These are phyloP conservation scores for Enteromius afrohamiltoni DNA, from an alignment of 2,797 vertebrate species.

Conservation along the genomic window DNA sequence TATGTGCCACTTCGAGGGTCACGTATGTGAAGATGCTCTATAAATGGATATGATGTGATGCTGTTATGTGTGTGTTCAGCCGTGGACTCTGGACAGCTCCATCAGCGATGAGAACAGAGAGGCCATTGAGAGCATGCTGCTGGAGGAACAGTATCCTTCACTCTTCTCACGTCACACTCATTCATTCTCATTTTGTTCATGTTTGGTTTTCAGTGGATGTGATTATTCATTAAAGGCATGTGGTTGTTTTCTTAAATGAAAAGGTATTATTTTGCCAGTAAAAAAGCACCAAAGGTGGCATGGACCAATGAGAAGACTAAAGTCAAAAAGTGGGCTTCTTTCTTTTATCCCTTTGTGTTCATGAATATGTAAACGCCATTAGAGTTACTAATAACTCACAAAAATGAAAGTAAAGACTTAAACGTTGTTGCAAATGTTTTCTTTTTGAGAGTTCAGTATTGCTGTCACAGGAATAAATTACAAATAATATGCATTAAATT, in stretches of 20 bases:
- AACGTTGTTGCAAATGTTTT: not conserved
- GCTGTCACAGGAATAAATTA: not conserved
- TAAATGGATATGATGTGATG: slow-evolving; percentile 2
- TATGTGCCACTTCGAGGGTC: too few species aligned
- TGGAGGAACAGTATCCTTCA: slow-evolving; percentile 98
- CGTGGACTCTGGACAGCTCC: slow-evolving; percentile 92
- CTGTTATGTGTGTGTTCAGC: slow-evolving; percentile 72
- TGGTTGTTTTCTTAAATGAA: slow-evolving; percentile 70
- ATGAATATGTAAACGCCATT: slow-evolving; percentile 11
- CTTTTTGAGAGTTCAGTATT: not conserved
- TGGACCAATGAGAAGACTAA: slow-evolving; percentile 82
- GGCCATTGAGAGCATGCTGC: slow-evolving; percentile 93
- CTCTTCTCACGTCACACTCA: slow-evolving; percentile 7
- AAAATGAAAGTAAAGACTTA: not conserved
- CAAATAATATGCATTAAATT: not conserved
- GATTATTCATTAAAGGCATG: not conserved
- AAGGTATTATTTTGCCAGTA: slow-evolving; percentile 92
- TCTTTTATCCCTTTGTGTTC: not conserved
- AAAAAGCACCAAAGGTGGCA: slow-evolving; percentile 80
- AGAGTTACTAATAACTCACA: too few species aligned
- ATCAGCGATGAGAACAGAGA: slow-evolving; percentile 95
- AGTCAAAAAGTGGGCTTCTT: slow-evolving; percentile 74
- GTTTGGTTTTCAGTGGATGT: not conserved
- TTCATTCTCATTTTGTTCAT: not conserved
- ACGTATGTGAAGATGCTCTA: not conserved